phyloP scores from a whole-genome alignment of 2,888 invertebrate genomes.

The Rutpela maculata region DNA sequence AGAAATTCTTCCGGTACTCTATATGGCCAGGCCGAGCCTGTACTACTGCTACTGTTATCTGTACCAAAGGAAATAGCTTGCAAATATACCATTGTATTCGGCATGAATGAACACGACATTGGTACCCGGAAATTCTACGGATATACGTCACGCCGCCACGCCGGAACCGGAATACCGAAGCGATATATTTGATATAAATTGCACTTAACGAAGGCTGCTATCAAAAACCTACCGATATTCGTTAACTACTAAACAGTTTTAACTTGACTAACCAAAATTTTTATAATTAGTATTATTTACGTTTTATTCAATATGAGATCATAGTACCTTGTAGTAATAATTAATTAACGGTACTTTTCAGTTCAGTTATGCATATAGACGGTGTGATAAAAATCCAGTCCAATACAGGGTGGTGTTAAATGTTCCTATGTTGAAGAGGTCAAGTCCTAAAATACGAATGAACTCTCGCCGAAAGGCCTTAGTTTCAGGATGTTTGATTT shows the following conservation, averaged over 20 bases:
- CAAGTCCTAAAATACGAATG: too few species aligned
- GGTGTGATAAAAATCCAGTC: too few species aligned
- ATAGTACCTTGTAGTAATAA: not conserved
- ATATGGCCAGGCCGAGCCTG: too few species aligned
- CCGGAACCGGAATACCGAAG: conserved; percentile 65
- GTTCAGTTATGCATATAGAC: not conserved
- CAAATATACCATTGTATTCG: conserved; percentile 52
- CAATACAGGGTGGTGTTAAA: too few species aligned
- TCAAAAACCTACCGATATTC: conserved; percentile 50
- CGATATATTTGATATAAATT: conserved; percentile 62
- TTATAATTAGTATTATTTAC: not conserved
- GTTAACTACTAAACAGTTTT: not conserved
- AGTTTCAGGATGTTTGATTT: too few species aligned
- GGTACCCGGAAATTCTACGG: conserved; percentile 64
- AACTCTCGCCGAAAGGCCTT: too few species aligned
- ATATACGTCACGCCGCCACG: conserved; percentile 64
- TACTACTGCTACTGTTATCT: conserved; percentile 36
- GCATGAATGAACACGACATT: conserved; percentile 57
- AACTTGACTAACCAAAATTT: not conserved
- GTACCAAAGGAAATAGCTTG: conserved; percentile 45
- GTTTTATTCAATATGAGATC: not conserved
- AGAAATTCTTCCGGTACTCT: too few species aligned
- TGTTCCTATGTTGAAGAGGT: too few species aligned
- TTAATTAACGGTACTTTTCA: not conserved
- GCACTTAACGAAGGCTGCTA: conserved; percentile 61